Evolutionary conservation across 1,140 invertebrate genomes (phyloP), one percentile per base, ranked within the genome.

Genomic region (Caenorhabditis elegans): DNA sequence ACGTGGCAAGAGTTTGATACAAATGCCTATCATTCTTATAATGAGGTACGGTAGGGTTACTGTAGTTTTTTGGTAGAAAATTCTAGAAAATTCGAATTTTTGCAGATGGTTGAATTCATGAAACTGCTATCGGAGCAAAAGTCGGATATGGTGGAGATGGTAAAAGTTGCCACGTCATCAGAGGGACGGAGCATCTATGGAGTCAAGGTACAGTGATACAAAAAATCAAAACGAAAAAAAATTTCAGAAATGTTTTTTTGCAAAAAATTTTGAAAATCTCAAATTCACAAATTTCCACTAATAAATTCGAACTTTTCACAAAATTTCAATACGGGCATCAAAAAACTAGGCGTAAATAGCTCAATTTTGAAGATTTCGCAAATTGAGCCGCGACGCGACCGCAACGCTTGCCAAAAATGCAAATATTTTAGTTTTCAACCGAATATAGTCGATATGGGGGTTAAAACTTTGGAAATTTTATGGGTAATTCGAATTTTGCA

Each of bases 151-250:
- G 83, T 84, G 10, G 46, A 80, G 13, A 47, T 88, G 13, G n/a
- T 89, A 15, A 87, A 88, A 47, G 49, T 88, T 26, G 85, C 87
- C 47, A 86, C 83, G 15, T 86, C 88, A 10, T 89, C 84, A 36
- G 87, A 88, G 65, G 85, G 85, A 10, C 70, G 87, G 46, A 60
- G 83, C 36, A 76, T 88, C 26, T 78, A 86, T 24, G 87, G 86
- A 19, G 77, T 88, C 1, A 84, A 86, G 78, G 86, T n/a, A n/a
- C n/a, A n/a, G n/a, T n/a, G n/a, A n/a, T n/a, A n/a, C n/a, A n/a
- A n/a, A n/a, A n/a, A n/a, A n/a, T 88, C 2, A 53, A 78, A 34
- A 17, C 4, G 3, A n/a, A n/a, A n/a, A n/a, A n/a, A n/a, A n/a
- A n/a, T n/a, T n/a, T n/a, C n/a, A n/a, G n/a, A n/a, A 8, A 43